Conservation (phyloP, 2,888 invertebrate genomes). For the Athalia rosae region DNA sequence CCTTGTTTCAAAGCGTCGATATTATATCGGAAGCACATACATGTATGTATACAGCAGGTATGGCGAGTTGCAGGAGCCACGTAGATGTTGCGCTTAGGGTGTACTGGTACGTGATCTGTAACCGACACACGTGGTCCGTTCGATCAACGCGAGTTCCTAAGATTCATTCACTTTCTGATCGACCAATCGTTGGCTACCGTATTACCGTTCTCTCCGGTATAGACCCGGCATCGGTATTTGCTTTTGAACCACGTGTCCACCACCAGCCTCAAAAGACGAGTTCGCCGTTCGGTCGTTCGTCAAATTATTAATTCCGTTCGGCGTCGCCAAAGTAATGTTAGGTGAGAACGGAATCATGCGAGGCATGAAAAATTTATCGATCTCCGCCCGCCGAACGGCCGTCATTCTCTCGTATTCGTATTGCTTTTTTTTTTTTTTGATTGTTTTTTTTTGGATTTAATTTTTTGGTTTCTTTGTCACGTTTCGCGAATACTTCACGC, state of each 20-base stretch:
- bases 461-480: background rate
- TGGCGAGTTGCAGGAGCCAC: background rate
- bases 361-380: slow-evolving; percentile 26
- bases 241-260: slow-evolving; percentile 44
- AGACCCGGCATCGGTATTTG: slow-evolving; percentile 13
- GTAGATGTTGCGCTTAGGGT: slow-evolving; percentile 24
- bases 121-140: slow-evolving; percentile 5
- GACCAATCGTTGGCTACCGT: slow-evolving; percentile 10
- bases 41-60: slow-evolving; percentile 7
- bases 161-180: slow-evolving; percentile 39
- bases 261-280: background rate
- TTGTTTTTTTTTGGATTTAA: slow-evolving; percentile 15
- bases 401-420: background rate
- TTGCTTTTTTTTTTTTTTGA: slow-evolving; percentile 5
- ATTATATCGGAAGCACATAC: background rate
- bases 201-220: slow-evolving; percentile 24
- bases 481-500: slow-evolving; percentile 18
- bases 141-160: background rate
- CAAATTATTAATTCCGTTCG: slow-evolving; percentile 32
- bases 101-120: slow-evolving; percentile 20
- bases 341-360: slow-evolving; percentile 41
- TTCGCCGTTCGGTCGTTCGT: slow-evolving; percentile 1
- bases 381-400: background rate
- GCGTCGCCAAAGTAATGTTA: slow-evolving; percentile 36
- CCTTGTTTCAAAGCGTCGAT: background rate